Base-by-base conservation (phyloP, 2,888 invertebrate genomes). In the Diaperis boleti region DNA sequence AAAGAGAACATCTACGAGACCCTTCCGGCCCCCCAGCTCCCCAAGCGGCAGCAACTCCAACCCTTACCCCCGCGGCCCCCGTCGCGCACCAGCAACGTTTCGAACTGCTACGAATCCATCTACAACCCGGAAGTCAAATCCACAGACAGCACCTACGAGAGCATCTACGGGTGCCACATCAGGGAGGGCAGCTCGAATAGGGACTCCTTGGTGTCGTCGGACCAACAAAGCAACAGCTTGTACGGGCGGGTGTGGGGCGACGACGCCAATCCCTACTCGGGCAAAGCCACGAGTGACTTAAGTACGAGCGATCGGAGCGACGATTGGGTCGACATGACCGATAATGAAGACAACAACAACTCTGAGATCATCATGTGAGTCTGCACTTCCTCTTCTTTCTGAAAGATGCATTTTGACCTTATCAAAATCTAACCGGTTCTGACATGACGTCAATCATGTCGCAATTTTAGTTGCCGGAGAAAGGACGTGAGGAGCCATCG, bases 241-340 rank as follows among this genome's bases (percentile, higher is more conserved):
- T 87, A 87, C 67, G 86, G 86, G 0, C 84, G 85, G 69, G 78
- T 50, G 14, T 33, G 68, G 22, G 71, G 69, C 68, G 66, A 69
- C 31, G 63, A 63, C 13, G 68, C 60, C 11, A 72, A 64, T 60
- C 59, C 66, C 11, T 72, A 74, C 68, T 85, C 83, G 70, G 84
- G 85, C 18, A 85, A 85, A 5, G 84, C 84, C 66, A 70, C 75
- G 10, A 86, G 86, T 69, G 86, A 86, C 72, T 82, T 84, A 17
- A 87, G 87, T 71, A 83, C 83, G 45, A 87, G 86, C 68, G 87
- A 87, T 69, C 81, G 86, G 11, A 88, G 87, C 66, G 89, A 89
- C 65, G 88, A 89, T 71, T 89, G 89, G 89, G 84, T 88, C 33
- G 89, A 89, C 72, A 82, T 89, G 8, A 86, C 86, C 3, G 87